phyloP scores from a whole-genome alignment of 2,113 vertebrate genomes.

The Halichoerus grypus region DNA sequence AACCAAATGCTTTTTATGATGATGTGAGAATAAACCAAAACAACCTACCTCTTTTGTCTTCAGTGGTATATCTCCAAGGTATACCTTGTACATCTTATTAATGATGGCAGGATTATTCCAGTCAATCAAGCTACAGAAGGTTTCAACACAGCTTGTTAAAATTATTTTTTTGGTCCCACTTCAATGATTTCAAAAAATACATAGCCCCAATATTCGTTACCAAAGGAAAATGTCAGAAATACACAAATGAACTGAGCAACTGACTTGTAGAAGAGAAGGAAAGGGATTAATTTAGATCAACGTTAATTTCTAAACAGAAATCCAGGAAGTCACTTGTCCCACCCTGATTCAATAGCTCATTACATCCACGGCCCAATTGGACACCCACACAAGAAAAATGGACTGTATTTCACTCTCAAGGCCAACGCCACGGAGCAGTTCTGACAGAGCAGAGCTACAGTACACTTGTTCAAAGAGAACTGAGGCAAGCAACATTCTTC shows the following conservation, averaged over 20 bases:
- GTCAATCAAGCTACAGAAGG: conserved; percentile 94
- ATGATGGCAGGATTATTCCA: conserved; percentile 98
- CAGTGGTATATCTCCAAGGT: conserved; percentile 98
- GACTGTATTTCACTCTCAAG: background rate
- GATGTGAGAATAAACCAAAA: conserved; percentile 30
- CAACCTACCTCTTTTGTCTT: conserved; percentile 96
- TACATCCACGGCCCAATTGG: background rate
- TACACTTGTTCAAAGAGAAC: background rate
- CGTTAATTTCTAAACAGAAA: background rate
- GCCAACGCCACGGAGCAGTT: background rate
- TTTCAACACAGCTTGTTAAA: conserved; percentile 63
- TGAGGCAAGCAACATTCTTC: background rate
- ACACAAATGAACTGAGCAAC: background rate
- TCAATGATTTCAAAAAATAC: conserved; percentile 53
- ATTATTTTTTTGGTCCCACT: conserved; percentile 27
- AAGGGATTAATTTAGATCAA: background rate
- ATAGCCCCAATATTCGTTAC: conserved; percentile 49
- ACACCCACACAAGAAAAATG: background rate
- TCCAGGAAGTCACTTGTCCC: background rate
- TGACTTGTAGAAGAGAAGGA: background rate
- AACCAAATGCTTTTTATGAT: conserved; percentile 13
- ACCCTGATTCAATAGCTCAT: background rate
- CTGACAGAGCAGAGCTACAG: background rate
- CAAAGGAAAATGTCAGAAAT: conserved; percentile 53
- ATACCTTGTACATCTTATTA: conserved; percentile 98